phyloP scores from a whole-genome alignment of 2,888 invertebrate species.

The Chloromyia formosa region DNA sequence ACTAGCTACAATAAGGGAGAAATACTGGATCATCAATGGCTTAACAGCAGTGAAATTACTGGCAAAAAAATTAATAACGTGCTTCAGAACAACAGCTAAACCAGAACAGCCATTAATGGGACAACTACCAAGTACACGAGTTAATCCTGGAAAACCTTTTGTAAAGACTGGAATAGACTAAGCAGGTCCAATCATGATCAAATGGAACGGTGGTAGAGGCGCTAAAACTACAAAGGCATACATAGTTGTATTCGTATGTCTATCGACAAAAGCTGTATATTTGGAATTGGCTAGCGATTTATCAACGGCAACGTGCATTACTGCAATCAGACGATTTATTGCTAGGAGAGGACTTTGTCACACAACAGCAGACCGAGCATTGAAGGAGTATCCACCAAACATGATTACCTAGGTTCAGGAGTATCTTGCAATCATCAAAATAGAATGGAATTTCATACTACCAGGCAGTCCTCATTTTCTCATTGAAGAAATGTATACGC shows the following conservation, averaged over 20 bases:
- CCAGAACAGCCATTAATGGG: conserved; percentile 41
- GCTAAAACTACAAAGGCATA: conserved; percentile 51
- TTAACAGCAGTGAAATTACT: not conserved
- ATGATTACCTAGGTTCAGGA: not conserved
- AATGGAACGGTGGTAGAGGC: conserved; percentile 48
- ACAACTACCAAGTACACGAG: conserved; percentile 6
- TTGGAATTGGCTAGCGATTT: conserved; percentile 47
- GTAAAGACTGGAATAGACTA: conserved; percentile 49
- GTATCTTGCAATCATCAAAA: not conserved
- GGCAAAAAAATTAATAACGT: not conserved
- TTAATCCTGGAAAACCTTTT: conserved; percentile 47
- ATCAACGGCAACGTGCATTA: conserved; percentile 52
- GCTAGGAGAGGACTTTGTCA: conserved; percentile 52
- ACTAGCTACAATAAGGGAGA: not conserved
- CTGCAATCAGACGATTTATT: conserved; percentile 53
- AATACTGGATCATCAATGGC: not conserved
- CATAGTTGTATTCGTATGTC: conserved; percentile 43
- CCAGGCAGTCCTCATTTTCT: not conserved
- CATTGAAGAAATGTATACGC: not conserved
- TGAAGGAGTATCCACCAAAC: not conserved
- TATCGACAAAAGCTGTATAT: conserved; percentile 48
- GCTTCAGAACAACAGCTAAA: not conserved
- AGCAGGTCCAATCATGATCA: conserved; percentile 50
- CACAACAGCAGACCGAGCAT: conserved; percentile 50
- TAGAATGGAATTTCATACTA: not conserved